These are phyloP conservation scores for Drosophila ercepeae DNA, from an alignment of 1,140 invertebrate genomes.

Conservation along the genomic window DNA sequence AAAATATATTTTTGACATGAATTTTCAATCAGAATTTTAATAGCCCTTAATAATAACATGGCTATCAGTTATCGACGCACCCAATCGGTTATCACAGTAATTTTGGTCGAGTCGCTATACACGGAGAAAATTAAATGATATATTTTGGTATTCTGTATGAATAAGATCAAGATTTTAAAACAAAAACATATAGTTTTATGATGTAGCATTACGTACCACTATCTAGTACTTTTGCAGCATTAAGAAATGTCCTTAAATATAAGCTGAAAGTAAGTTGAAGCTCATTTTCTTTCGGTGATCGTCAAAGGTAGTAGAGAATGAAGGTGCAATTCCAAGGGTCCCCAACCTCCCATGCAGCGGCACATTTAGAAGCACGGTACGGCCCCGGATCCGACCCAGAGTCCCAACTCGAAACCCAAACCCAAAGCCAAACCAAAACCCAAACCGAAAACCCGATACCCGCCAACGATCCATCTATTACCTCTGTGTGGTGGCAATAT, in stretches of 20 bases:
- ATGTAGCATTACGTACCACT: too few species aligned
- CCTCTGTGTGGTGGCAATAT: conserved; percentile 80
- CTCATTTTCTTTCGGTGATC: background rate
- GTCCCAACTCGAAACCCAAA: background rate
- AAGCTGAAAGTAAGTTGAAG: background rate
- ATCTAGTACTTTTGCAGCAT: too few species aligned
- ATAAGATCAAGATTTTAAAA: background rate
- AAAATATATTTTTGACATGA: conserved; percentile 84
- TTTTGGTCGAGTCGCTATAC: conserved; percentile 52
- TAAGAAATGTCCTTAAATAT: background rate
- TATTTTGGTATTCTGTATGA: background rate
- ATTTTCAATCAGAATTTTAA: conserved; percentile 84
- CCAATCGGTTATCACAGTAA: conserved; percentile 75
- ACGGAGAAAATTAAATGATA: background rate
- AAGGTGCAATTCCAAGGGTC: background rate
- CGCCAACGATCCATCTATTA: conserved; percentile 40
- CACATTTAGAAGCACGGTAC: background rate
- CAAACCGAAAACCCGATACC: conserved; percentile 23
- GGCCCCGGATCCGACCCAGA: background rate
- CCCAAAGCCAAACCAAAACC: conserved; percentile 3
- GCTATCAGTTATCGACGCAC: conserved; percentile 78
- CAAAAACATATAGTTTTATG: too few species aligned
- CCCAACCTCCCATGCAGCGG: conserved; percentile 6
- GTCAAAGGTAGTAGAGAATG: background rate
- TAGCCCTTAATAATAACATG: conserved; percentile 83